Percentiles rank a stretch among this genome's conserved stretches.
These are phyloP conservation scores for Acronicta aceris DNA, from an alignment of 2,888 invertebrate genomes.

Conservation along the genomic window DNA sequence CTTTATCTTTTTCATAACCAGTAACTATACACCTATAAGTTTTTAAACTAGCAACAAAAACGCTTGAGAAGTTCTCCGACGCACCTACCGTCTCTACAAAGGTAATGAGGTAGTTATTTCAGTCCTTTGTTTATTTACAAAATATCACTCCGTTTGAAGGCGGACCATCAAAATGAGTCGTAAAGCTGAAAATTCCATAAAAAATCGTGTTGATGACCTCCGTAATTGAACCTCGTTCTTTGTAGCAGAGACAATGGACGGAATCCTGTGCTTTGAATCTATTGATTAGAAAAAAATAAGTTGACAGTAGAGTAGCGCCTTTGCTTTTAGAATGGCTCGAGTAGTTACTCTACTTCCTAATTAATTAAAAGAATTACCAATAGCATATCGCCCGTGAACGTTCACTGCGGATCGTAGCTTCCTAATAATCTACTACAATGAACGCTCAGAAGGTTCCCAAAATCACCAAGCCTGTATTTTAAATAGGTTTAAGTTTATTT, in stretches of 20 bases:
- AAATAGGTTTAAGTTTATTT: too few relatives aligned
- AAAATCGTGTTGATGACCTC: constrained; percentile 89
- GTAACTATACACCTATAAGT: constrained; percentile 65
- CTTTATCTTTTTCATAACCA: constrained; percentile 57
- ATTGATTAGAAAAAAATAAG: constrained; percentile 74
- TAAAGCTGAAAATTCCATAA: constrained; percentile 88
- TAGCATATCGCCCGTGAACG: not conserved
- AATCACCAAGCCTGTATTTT: too few relatives aligned
- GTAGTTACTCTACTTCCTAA: constrained; percentile 36
- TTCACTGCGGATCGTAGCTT: not conserved
- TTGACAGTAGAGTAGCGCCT: constrained; percentile 41
- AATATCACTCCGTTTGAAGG: constrained; percentile 89
- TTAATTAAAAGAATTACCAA: constrained; percentile 22
- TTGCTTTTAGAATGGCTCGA: constrained; percentile 30
- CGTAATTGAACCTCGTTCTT: constrained; percentile 84
- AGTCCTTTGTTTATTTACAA: constrained; percentile 89
- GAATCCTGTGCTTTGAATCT: constrained; percentile 74
- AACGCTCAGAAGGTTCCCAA: not conserved
- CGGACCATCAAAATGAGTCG: constrained; percentile 89
- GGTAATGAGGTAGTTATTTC: constrained; percentile 88
- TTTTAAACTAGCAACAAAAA: constrained; percentile 73
- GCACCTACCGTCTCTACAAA: constrained; percentile 86
- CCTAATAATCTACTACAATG: not conserved
- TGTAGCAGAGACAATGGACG: constrained; percentile 87
- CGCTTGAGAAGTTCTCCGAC: constrained; percentile 72